These are phyloP conservation scores for Temnothorax ravouxi DNA, from an alignment of 2,888 invertebrate species.

Conservation along the genomic window DNA sequence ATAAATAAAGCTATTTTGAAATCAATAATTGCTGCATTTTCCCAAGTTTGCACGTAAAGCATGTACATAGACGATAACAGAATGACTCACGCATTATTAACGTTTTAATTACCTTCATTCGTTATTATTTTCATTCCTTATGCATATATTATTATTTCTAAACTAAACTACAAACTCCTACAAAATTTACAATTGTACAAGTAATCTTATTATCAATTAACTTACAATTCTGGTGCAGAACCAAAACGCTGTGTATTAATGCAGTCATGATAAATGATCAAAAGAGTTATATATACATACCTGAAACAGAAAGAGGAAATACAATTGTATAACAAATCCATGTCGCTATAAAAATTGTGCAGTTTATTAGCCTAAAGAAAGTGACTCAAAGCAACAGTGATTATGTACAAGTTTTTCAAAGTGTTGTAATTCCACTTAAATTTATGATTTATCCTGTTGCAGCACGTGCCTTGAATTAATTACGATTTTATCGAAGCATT, in stretches of 20 bases:
- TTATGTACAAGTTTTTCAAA: slow-evolving; percentile 1
- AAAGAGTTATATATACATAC: slow-evolving; percentile 67
- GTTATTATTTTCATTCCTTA: neutral
- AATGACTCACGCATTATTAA: neutral
- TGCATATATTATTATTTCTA: neutral
- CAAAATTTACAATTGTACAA: neutral
- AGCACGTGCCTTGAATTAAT: slow-evolving; percentile 44
- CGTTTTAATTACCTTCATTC: neutral
- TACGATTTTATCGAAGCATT: slow-evolving; percentile 32
- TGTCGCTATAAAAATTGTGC: neutral
- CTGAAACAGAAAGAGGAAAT: slow-evolving; percentile 70
- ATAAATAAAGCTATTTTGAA: neutral
- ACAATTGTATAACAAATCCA: neutral
- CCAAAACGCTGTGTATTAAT: neutral
- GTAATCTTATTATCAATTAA: neutral
- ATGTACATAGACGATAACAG: neutral
- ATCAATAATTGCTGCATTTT: neutral
- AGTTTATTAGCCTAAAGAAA: neutral
- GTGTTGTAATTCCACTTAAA: neutral
- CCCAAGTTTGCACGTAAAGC: neutral
- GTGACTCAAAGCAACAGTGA: neutral
- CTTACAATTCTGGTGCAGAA: slow-evolving; percentile 23
- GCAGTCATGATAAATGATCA: neutral
- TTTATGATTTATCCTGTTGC: slow-evolving; percentile 25
- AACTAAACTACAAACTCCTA: neutral